phyloP scores from a whole-genome alignment of 2,113 vertebrate genomes.

The Oryzias celebensis region DNA sequence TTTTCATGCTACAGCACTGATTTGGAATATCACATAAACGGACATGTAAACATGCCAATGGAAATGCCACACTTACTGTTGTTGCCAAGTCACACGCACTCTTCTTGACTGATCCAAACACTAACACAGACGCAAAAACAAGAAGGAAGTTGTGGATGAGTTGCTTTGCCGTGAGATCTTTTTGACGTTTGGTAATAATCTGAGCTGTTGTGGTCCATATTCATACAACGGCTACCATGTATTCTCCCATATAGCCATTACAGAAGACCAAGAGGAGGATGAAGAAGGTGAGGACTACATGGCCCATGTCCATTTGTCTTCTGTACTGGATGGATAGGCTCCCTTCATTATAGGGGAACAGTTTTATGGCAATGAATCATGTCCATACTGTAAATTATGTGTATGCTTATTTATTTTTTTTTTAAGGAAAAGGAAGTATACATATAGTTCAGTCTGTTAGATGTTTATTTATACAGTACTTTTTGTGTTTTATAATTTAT shows the following conservation, averaged over 20 bases:
- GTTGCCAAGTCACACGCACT: constrained; percentile 69
- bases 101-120: constrained; percentile 45
- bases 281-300: constrained; percentile 97
- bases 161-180: constrained; percentile 83
- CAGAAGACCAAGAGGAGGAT: constrained; percentile 96
- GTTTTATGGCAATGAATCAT: constrained; percentile 88
- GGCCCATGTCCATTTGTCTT: constrained; percentile 93
- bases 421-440: constrained; percentile 93
- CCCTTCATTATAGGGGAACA: constrained; percentile 79
- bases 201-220: constrained; percentile 93
- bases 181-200: constrained; percentile 87
- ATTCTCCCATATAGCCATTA: constrained; percentile 99
- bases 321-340: constrained; percentile 96
- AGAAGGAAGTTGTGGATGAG: constrained; percentile 70
- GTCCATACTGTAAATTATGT: constrained; percentile 99
- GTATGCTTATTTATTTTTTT: constrained; percentile 99
- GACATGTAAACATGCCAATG: constrained; percentile 78
- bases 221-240: constrained; percentile 99
- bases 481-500: constrained; percentile 99
- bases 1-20: constrained; percentile 80
- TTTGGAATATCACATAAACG: constrained; percentile 85
- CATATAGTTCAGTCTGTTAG: constrained; percentile 98
- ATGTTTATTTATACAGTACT: constrained; percentile 98
- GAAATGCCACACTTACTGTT: constrained; percentile 82
- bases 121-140: constrained; percentile 15